Base-by-base conservation (phyloP, 2,888 invertebrate genomes). In the Drosophila leonis region DNA sequence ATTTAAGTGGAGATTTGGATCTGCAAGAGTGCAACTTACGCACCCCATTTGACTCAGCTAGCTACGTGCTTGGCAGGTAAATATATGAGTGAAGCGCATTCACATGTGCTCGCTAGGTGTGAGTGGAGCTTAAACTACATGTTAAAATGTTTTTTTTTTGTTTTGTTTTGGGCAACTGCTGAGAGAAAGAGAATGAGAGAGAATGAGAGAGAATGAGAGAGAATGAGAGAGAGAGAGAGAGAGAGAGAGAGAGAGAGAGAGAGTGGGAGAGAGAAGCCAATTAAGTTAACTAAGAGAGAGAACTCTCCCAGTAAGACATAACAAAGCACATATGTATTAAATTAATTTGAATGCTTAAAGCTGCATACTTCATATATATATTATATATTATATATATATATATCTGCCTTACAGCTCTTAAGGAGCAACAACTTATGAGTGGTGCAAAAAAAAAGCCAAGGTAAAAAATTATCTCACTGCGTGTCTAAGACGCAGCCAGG, bases 391-490 rank as follows among this genome's bases (percentile, higher is more conserved):
- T 2, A 10, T 15, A 24, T 6, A 51, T 24, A 10, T 9, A 20
- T 35, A 35, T 35, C 9, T 24, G 15, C 7, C 59, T 20, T 55
- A n/a, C 42, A 55, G 44, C 46, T 37, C 41, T 27, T 44, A 51
- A 61, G 27, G 7, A 62, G 52, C 46, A 46, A 61, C 57, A 80
- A 72, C 72, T 67, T 76, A 71, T 75, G 80, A 55, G 41, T 24
- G 56, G 2, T 51, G 75, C n/a, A 9, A 24, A 9, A 20, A 49
- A 15, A 46, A 62, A 64, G 29, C 20, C 52, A 55, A 76, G 67
- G 55, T 72, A 64, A 71, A 83, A 78, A 75, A 68, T 78, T 59
- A 74, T 78, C 49, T 29, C 77, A 67, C 66, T 70, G 80, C 74
- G 75, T 78, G 78, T 69, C 78, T 74, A 51, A 73, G 72, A 72